Evolutionary conservation across 2,113 vertebrate genomes (phyloP).

Genomic region (Pygoscelis adeliae): DNA sequence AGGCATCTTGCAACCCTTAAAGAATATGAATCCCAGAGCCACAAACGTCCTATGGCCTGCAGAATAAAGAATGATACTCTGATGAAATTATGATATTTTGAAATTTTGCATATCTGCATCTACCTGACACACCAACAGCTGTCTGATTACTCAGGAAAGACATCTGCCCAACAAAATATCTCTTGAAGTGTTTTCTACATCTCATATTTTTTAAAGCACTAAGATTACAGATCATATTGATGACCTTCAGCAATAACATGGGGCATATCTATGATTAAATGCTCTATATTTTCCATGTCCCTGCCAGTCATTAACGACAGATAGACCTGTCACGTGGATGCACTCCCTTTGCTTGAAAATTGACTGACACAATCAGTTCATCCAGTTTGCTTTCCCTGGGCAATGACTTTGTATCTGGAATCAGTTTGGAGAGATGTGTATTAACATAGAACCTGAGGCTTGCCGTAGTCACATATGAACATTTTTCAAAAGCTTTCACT

Average conservation of each 20-base stretch:
- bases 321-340: accelerated
- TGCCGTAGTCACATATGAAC: background rate
- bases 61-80: background rate
- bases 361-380: background rate
- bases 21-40: background rate
- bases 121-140: background rate
- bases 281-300: background rate
- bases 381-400: background rate
- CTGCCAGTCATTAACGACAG: accelerated
- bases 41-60: background rate
- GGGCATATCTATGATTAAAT: background rate
- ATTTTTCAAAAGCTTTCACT: background rate
- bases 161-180: background rate
- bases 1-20: background rate
- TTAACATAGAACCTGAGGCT: background rate
- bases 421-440: background rate
- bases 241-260: background rate
- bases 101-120: background rate
- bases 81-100: background rate
- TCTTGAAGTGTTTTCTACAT: background rate
- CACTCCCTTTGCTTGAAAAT: background rate
- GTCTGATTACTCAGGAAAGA: background rate
- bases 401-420: background rate
- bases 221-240: background rate
- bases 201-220: background rate